Evolutionary conservation across 2,888 invertebrate genomes (phyloP), one percentile per base, ranked within the genome.

Genomic region (Ennomos quercinarius): DNA sequence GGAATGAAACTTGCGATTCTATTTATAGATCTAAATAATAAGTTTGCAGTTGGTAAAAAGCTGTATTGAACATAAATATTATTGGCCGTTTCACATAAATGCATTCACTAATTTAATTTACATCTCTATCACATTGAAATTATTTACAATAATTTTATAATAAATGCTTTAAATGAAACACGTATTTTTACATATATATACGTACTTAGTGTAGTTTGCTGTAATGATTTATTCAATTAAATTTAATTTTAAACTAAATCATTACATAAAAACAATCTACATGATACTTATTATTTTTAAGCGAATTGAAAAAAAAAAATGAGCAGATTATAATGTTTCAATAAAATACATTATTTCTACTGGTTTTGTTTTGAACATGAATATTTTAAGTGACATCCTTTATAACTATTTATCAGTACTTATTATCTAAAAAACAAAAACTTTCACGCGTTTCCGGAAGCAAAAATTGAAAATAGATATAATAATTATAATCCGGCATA

Each of bases 401-500:
- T 65, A 65, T 58, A 63, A 65, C 61, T 64, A 67, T 41, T 42
- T 57, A 61, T 41, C 13, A 48, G 43, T 43, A 53, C 66, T 66
- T 70, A 67, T 36, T 36, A 12, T 38, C 67, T 66, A 66, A 37
- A 44, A 66, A 59, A 45, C 40, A 55, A 55, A 60, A 53, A 58
- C 9, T 41, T 57, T 67, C 69, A 70, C 69, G 81, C 76, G 77
- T 78, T 77, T 73, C 76, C 76, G 66, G 79, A 80, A 83, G 83
- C 84, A 79, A 81, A 78, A 73, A 73, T 67, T 62, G 60, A 73
- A 70, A 68, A 67, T 70, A 75, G 67, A 71, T 76, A 76, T 63
- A 77, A 73, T 64, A 49, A 57, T 50, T 42, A 50, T 57, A 61
- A 86, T 86, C 91, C 91, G 89, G 89, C 91, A 78, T 91, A 89